Evolutionary conservation across 2,888 invertebrate genomes (phyloP), one percentile per base, ranked within the genome.

Genomic region (Argyresthia goedartella): DNA sequence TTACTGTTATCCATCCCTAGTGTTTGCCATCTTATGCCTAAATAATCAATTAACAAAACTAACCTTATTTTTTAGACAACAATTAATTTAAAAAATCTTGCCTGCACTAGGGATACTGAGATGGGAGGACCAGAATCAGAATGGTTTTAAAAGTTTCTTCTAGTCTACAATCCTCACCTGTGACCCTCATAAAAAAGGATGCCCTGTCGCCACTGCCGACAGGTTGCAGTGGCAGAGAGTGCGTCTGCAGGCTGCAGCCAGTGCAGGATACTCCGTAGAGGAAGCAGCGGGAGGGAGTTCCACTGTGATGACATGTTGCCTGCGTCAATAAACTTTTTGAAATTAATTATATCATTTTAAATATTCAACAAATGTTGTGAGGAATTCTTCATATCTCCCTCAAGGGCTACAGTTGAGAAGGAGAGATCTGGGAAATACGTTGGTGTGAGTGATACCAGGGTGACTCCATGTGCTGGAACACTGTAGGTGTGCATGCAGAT

Each of bases 131-230:
- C n/a, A n/a, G n/a, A n/a, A n/a, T n/a, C n/a, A n/a, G n/a, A n/a
- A n/a, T n/a, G n/a, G n/a, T n/a, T 4, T 25, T 25, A 25, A 25
- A 25, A 25, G 25, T 25, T 25, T n/a, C n/a, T n/a, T n/a, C n/a
- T n/a, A n/a, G n/a, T n/a, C n/a, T n/a, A n/a, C n/a, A n/a, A n/a
- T n/a, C n/a, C 25, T 67, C 53, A 85, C 85, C 70, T 81, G 54
- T 56, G 67, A 52, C 76, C 82, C 57, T 80, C 81, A 55, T 75
- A 85, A 46, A 84, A 61, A 33, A 74, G 69, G 49, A 88, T 63
- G 10, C 85, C 84, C 50, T 69, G 76, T 56, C 89, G 79, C 90
- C 90, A 90, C 59, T 89, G 87, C 53, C 72, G 78, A 71, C 90
- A 89, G 10, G 76, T 77, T 10, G 85, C 74, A 58, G 74, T 73